Percentiles rank a stretch among this genome's conserved stretches.
phyloP scores from a whole-genome alignment of 2,797 vertebrate species.

The Ctenochaetus hawaiiensis region DNA sequence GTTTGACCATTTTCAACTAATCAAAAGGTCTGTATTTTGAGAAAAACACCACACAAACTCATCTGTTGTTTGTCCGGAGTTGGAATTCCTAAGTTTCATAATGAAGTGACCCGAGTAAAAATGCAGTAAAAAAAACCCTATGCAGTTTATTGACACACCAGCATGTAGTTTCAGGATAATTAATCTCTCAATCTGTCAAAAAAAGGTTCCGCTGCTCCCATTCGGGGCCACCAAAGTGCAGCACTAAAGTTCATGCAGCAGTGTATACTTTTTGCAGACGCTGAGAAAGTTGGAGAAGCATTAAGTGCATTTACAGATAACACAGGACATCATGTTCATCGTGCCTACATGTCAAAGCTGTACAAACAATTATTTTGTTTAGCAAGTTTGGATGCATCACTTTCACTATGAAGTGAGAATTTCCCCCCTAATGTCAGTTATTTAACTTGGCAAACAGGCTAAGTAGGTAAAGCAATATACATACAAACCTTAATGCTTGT shows the following conservation, averaged over 20 bases:
- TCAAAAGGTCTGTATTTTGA: background rate
- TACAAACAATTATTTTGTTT: background rate
- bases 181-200: slow-evolving; percentile 31
- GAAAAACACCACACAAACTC: background rate
- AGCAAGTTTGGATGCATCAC: background rate
- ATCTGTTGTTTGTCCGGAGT: background rate
- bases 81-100: background rate
- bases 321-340: background rate
- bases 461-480: background rate
- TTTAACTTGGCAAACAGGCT: background rate
- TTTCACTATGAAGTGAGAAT: background rate
- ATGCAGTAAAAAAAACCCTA: background rate
- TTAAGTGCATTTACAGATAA: slow-evolving; percentile 43
- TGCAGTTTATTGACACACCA: slow-evolving; percentile 40
- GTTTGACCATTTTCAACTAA: background rate
- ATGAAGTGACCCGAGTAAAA: slow-evolving; percentile 2
- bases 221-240: slow-evolving; percentile 4
- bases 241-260: slow-evolving; percentile 24
- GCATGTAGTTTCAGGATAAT: slow-evolving; percentile 41
- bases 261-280: slow-evolving; percentile 26
- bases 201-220: slow-evolving; percentile 8
- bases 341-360: background rate
- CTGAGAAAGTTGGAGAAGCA: background rate
- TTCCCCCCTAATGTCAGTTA: background rate
- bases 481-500: background rate